phyloP scores from a whole-genome alignment of 2,888 invertebrate species.

The Ophion costatus region DNA sequence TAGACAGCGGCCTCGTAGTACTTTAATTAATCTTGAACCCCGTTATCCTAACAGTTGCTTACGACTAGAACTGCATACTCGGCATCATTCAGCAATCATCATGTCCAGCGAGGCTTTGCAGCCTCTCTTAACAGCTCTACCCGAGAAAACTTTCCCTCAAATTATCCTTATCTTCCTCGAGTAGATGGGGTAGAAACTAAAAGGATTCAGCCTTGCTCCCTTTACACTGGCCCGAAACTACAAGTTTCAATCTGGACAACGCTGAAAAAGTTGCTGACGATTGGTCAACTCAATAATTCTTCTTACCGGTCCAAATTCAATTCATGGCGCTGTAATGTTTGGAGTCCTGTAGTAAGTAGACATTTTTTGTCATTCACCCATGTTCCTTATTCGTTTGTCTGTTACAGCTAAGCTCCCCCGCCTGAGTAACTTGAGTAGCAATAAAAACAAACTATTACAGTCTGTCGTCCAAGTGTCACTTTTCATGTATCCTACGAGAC shows the following conservation, averaged over 20 bases:
- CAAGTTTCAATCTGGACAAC: neutral
- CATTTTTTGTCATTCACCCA: neutral
- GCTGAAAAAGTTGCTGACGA: neutral
- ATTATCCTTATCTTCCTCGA: constrained; percentile 17
- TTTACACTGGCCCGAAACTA: neutral
- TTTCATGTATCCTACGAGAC: neutral
- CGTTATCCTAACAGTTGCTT: constrained; percentile 33
- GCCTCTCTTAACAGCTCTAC: constrained; percentile 6
- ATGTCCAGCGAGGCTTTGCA: constrained; percentile 3
- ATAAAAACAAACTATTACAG: neutral
- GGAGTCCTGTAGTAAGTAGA: no score
- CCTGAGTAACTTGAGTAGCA: neutral
- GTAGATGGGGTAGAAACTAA: neutral
- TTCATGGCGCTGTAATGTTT: no score
- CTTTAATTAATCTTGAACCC: constrained; percentile 57
- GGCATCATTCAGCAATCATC: constrained; percentile 42
- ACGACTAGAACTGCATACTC: constrained; percentile 18
- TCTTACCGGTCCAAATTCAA: no score
- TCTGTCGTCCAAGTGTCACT: neutral
- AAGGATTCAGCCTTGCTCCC: neutral
- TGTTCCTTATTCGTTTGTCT: neutral
- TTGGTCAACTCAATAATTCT: no score
- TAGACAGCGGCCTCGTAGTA: constrained; percentile 26
- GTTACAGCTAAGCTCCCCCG: neutral
- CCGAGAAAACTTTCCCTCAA: constrained; percentile 44